A percentile compares a stretch with the other conserved stretches of the same genome.
phyloP scores from a whole-genome alignment of 2,888 invertebrate genomes.

The Tanytarsus gracilentus region DNA sequence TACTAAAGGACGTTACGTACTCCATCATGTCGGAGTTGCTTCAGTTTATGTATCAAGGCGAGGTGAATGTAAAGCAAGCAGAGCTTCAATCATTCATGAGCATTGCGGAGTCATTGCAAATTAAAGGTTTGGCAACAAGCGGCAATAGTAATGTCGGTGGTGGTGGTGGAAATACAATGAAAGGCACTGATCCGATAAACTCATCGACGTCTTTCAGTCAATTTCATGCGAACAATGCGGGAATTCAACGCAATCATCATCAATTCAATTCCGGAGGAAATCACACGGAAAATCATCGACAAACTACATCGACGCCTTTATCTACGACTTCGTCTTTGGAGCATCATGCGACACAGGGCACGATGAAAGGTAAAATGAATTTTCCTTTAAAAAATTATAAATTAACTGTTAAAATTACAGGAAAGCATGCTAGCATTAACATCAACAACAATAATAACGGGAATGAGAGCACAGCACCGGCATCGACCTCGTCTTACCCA shows the following conservation, averaged over 20 bases:
- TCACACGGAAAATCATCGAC: slow-evolving; percentile 25
- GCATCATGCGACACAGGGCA: slow-evolving; percentile 5
- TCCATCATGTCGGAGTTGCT: slow-evolving; percentile 48
- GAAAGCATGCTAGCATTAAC: background rate
- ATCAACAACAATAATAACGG: background rate
- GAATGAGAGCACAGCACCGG: background rate
- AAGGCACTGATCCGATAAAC: slow-evolving; percentile 1
- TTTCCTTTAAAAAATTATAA: background rate
- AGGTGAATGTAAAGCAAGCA: slow-evolving; percentile 47
- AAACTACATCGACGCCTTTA: slow-evolving; percentile 18
- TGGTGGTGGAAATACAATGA: background rate
- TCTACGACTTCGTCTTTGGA: slow-evolving; percentile 18
- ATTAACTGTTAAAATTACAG: background rate
- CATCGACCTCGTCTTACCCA: background rate
- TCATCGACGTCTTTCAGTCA: slow-evolving; percentile 22
- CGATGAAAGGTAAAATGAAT: background rate
- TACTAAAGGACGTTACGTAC: slow-evolving; percentile 51
- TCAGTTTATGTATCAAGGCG: slow-evolving; percentile 53
- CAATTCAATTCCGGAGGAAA: slow-evolving; percentile 26
- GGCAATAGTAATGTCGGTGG: background rate
- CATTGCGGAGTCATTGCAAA: slow-evolving; percentile 45
- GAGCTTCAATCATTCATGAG: slow-evolving; percentile 44
- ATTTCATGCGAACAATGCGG: slow-evolving; percentile 22
- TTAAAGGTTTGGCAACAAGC: slow-evolving; percentile 42
- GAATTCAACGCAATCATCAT: slow-evolving; percentile 20